Evolutionary conservation across 2,888 invertebrate species (phyloP).

Genomic region (Ctena decussata): DNA sequence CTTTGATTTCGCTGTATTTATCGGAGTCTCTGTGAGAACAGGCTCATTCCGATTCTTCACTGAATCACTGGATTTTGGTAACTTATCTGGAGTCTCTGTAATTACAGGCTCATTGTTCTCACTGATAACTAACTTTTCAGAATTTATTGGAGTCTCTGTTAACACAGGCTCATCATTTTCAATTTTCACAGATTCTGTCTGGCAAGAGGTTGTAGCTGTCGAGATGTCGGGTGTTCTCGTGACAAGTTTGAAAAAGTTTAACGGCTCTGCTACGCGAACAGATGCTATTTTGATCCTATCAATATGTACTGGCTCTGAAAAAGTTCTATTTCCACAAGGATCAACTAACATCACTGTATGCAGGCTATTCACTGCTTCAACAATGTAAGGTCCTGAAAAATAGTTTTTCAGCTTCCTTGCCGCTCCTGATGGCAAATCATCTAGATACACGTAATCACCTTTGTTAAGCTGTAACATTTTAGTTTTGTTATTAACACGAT

Average conservation of each 20-base stretch:
- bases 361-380: slow-evolving; percentile 26
- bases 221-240: neutral
- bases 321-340: slow-evolving; percentile 1
- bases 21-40: neutral
- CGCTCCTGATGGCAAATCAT: slow-evolving; percentile 8
- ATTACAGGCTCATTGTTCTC: neutral
- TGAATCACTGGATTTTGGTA: neutral
- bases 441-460: slow-evolving; percentile 45
- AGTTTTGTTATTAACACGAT: slow-evolving; percentile 22
- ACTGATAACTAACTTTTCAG: too few relatives aligned
- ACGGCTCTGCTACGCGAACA: slow-evolving; percentile 27
- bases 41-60: neutral
- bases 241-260: slow-evolving; percentile 25
- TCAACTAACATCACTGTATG: slow-evolving; percentile 35
- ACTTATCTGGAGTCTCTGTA: neutral
- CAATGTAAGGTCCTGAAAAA: slow-evolving; percentile 39
- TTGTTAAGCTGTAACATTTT: neutral
- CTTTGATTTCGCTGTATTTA: too few relatives aligned
- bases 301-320: slow-evolving; percentile 36
- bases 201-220: slow-evolving; percentile 11
- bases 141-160: too few relatives aligned
- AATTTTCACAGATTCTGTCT: neutral
- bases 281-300: slow-evolving; percentile 32
- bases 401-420: slow-evolving; percentile 27
- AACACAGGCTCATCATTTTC: too few relatives aligned